These are phyloP conservation scores for Neotragus moschatus DNA, from an alignment of 2,113 vertebrate genomes.

Conservation along the genomic window DNA sequence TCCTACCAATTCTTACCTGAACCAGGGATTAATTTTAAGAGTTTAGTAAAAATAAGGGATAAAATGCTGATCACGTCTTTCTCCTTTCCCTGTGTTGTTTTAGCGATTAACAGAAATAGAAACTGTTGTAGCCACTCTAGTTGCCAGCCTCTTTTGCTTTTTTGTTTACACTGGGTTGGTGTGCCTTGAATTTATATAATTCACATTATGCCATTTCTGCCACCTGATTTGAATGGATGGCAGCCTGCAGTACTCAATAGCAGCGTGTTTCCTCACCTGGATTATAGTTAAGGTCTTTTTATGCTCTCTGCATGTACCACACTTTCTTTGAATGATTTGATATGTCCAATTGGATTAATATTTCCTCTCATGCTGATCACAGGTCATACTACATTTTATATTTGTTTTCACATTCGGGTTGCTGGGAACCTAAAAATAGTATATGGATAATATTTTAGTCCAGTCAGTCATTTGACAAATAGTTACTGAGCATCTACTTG, in stretches of 20 bases:
- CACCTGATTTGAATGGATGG: neutral
- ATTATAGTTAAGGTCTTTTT: neutral
- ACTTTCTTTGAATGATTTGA: neutral
- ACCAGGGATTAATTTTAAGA: neutral
- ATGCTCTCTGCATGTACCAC: neutral
- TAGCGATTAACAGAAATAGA: slow-evolving; percentile 98
- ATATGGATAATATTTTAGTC: neutral
- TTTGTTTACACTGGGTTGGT: slow-evolving; percentile 94
- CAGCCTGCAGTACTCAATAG: neutral
- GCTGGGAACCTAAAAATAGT: slow-evolving; percentile 2
- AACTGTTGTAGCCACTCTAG: slow-evolving; percentile 96
- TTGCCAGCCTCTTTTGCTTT: slow-evolving; percentile 98
- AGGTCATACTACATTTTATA: neutral
- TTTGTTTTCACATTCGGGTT: neutral
- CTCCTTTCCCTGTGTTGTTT: slow-evolving; percentile 20
- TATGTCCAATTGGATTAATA: neutral
- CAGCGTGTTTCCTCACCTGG: neutral
- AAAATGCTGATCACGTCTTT: neutral
- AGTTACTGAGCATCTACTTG: neutral
- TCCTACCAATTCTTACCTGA: neutral
- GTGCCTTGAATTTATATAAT: neutral
- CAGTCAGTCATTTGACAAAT: neutral
- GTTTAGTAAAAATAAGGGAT: neutral
- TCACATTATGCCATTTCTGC: neutral
- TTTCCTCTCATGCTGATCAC: neutral